Percentiles rank a stretch among this genome's conserved stretches.
phyloP scores from a whole-genome alignment of 2,113 vertebrate genomes.

The Prunella fulvescens region DNA sequence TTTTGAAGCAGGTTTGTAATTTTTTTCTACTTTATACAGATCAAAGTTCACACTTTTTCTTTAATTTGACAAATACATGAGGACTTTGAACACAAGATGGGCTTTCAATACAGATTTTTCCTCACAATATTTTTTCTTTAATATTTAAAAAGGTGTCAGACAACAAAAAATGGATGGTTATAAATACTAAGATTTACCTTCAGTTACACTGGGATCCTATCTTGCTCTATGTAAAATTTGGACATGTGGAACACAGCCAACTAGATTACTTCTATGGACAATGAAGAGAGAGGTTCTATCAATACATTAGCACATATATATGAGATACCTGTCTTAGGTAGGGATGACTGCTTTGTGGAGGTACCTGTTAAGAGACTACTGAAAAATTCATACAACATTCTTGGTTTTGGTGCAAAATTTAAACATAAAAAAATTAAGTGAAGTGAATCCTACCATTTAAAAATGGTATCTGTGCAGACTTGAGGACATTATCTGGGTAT shows the following conservation, averaged over 20 bases:
- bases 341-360: neutral
- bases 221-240: neutral
- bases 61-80: neutral
- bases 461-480: neutral
- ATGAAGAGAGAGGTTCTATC: neutral
- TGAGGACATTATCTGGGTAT: neutral
- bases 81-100: neutral
- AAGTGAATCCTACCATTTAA: neutral
- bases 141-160: neutral
- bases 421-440: neutral
- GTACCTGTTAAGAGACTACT: neutral
- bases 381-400: neutral
- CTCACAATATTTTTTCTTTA: neutral
- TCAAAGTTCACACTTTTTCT: neutral
- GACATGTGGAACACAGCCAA: neutral
- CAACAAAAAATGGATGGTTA: neutral
- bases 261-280: neutral
- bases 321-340: neutral
- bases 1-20: constrained; percentile 84
- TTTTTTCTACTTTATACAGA: neutral
- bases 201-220: neutral
- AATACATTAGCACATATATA: neutral
- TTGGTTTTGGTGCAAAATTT: neutral
- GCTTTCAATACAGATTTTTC: neutral
- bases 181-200: neutral